Percentiles rank a stretch among this genome's conserved stretches.
Conservation (phyloP, 1,140 invertebrate genomes). For the Zaprionus lachaisei region DNA sequence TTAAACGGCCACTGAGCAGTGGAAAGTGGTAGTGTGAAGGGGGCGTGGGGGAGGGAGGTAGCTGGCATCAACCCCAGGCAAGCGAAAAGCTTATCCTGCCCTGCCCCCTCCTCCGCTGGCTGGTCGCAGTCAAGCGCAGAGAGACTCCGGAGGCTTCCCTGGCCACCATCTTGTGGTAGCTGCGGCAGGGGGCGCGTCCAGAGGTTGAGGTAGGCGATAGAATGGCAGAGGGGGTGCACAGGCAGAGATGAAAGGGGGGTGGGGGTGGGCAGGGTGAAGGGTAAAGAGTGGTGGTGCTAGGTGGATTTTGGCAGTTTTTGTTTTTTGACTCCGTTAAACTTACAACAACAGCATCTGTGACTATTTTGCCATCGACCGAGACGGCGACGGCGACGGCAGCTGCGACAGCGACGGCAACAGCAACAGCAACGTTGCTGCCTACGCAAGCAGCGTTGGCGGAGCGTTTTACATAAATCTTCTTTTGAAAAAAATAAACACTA, state of each 20-base stretch:
- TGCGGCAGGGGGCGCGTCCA: constrained; percentile 14
- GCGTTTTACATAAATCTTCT: constrained; percentile 82
- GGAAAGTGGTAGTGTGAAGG: background rate
- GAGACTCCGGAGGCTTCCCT: constrained; percentile 18
- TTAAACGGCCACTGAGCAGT: constrained; percentile 31
- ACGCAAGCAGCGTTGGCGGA: constrained; percentile 15
- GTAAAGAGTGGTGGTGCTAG: constrained; percentile 8
- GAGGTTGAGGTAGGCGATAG: constrained; percentile 51
- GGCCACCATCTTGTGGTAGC: constrained; percentile 36
- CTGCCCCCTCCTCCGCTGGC: background rate
- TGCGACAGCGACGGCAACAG: constrained; percentile 6
- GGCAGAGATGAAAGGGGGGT: too few species aligned
- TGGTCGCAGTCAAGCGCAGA: constrained; percentile 37
- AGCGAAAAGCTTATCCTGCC: background rate
- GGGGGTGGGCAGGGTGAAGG: background rate
- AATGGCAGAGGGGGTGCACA: background rate
- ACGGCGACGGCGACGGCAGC: constrained; percentile 16
- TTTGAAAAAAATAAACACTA: constrained; percentile 81
- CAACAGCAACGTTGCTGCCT: constrained; percentile 4
- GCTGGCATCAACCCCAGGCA: constrained; percentile 15
- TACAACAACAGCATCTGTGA: constrained; percentile 81
- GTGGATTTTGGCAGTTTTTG: constrained; percentile 64
- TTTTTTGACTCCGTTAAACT: constrained; percentile 72
- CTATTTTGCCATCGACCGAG: constrained; percentile 57
- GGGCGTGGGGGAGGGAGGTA: background rate